Conservation (phyloP, 2,113 vertebrate species). For the Aegithalos caudatus region DNA sequence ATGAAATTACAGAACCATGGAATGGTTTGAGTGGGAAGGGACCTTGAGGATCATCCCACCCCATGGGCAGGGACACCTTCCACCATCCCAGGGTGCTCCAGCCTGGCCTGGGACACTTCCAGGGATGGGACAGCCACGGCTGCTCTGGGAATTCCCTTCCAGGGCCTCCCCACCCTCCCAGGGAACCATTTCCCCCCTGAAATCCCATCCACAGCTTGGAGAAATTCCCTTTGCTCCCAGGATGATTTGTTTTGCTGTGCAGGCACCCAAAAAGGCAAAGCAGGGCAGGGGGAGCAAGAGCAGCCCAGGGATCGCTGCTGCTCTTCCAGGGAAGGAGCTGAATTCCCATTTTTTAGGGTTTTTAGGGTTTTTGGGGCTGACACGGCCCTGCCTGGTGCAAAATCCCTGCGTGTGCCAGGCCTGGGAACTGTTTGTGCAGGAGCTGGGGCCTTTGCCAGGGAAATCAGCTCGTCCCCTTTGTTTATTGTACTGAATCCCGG, state of each 20-base stretch:
- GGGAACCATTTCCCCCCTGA: neutral
- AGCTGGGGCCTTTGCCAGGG: neutral
- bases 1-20: neutral
- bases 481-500: conserved; percentile 46
- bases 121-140: neutral
- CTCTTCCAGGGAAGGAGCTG: neutral
- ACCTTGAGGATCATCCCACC: neutral
- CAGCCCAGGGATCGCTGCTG: neutral
- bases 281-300: neutral
- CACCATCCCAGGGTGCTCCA: neutral
- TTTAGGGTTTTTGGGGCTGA: neutral
- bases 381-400: neutral
- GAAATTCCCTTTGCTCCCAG: neutral
- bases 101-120: neutral
- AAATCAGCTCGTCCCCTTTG: conserved; percentile 26
- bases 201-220: neutral
- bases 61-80: neutral
- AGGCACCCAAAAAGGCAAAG: neutral
- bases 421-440: conserved; percentile 19
- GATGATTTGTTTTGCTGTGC: neutral
- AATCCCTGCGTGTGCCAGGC: neutral
- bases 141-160: neutral
- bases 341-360: neutral
- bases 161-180: neutral
- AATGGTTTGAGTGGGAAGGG: neutral